Percentiles rank a stretch among this genome's conserved stretches.
Evolutionary conservation across 2,888 invertebrate genomes (phyloP).

Genomic region (Diaphora mendica): DNA sequence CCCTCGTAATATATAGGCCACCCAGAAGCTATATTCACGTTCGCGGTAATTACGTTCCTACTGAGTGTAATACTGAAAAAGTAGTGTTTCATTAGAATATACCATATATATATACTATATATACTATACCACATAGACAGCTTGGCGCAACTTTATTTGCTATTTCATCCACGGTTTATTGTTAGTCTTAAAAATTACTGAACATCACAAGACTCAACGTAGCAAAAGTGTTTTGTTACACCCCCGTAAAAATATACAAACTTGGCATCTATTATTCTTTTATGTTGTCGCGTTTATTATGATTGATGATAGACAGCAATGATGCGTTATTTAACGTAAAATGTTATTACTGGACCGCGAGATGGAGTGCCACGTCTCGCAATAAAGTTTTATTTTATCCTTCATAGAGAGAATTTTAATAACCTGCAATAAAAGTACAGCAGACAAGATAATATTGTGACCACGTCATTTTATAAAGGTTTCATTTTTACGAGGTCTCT

Average conservation of each 20-base stretch:
- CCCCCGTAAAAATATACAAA: neutral
- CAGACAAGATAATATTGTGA: constrained; percentile 16
- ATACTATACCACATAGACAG: neutral
- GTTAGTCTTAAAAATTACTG: neutral
- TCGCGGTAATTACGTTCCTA: too few species aligned
- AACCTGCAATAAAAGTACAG: constrained; percentile 38
- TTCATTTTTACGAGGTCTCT: constrained; percentile 21
- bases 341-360: constrained; percentile 23
- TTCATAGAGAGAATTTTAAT: constrained; percentile 32
- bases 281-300: constrained; percentile 13
- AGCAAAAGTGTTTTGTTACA: constrained; percentile 1
- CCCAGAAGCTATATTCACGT: too few species aligned
- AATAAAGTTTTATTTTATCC: constrained; percentile 38
- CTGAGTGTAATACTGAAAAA: neutral
- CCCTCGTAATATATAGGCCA: too few species aligned
- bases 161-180: neutral
- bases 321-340: constrained; percentile 25
- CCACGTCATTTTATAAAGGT: constrained; percentile 12
- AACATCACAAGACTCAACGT: neutral
- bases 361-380: constrained; percentile 14
- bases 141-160: neutral
- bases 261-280: constrained; percentile 17
- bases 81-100: neutral
- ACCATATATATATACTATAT: too few species aligned
- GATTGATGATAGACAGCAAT: constrained; percentile 20